These are phyloP conservation scores for Phainopepla nitens DNA, from an alignment of 2,113 vertebrate genomes.

Conservation along the genomic window DNA sequence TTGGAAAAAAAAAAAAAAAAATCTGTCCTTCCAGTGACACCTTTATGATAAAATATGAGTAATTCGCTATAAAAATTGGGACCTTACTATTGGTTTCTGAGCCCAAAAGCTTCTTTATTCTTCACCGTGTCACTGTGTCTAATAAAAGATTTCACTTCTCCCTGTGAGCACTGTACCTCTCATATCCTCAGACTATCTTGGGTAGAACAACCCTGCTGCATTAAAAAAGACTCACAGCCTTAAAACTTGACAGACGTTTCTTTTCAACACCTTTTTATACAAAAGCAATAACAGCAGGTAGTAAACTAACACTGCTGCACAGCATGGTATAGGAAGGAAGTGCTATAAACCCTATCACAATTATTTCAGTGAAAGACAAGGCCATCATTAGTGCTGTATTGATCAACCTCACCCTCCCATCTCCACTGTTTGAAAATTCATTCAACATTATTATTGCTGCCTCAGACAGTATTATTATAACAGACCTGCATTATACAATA, in stretches of 20 bases:
- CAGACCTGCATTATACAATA: slow-evolving; percentile 34
- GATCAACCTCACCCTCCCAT: slow-evolving; percentile 33
- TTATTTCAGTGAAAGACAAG: slow-evolving; percentile 45
- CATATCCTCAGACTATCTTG: not conserved
- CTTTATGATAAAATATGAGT: not conserved
- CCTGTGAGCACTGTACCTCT: not conserved
- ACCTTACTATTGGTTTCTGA: not conserved
- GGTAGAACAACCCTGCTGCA: not conserved
- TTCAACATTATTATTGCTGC: slow-evolving; percentile 38
- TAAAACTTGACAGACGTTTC: slow-evolving; percentile 56
- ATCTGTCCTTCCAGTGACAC: not conserved
- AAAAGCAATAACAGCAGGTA: slow-evolving; percentile 59
- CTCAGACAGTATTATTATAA: slow-evolving; percentile 53
- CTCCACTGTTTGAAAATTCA: slow-evolving; percentile 46
- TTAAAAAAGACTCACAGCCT: slow-evolving; percentile 17
- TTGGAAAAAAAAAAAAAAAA: not conserved
- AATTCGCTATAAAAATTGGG: not conserved
- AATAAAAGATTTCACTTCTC: not conserved
- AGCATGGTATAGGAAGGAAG: slow-evolving; percentile 51
- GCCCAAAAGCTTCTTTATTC: not conserved
- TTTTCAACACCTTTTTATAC: slow-evolving; percentile 55
- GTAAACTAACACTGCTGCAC: slow-evolving; percentile 37
- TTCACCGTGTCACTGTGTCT: not conserved
- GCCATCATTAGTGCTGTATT: slow-evolving; percentile 2
- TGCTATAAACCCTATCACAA: slow-evolving; percentile 42